phyloP scores from a whole-genome alignment of 2,888 invertebrate genomes.

The Sepioteuthis lessoniana region DNA sequence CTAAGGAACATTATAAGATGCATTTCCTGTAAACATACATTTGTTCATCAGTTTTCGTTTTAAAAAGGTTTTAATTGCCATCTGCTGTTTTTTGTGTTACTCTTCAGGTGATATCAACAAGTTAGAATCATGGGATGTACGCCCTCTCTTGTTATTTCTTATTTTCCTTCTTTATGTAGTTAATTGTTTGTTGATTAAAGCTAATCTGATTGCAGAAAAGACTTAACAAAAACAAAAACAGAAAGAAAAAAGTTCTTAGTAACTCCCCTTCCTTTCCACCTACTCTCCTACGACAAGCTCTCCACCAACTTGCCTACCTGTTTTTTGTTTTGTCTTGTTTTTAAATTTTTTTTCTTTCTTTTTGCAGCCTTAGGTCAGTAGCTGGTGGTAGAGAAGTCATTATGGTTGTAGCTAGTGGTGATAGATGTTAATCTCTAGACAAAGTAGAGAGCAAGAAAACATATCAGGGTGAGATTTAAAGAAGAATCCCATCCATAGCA shows the following conservation, averaged over 20 bases:
- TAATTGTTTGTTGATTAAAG: slow-evolving; percentile 23
- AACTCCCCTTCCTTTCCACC: background rate
- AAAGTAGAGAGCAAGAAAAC: background rate
- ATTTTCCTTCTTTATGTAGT: background rate
- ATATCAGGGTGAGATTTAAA: background rate
- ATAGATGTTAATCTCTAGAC: background rate
- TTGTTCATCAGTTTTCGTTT: background rate
- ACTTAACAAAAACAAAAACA: background rate
- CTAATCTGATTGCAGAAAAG: slow-evolving; percentile 33
- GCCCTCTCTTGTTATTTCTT: background rate
- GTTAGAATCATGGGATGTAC: slow-evolving; percentile 9
- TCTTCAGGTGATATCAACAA: slow-evolving; percentile 10
- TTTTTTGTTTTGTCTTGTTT: too few relatives aligned
- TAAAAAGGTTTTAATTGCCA: background rate
- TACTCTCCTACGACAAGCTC: background rate
- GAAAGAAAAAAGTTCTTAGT: background rate
- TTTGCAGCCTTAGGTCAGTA: background rate
- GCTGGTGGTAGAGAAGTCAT: background rate
- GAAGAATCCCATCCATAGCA: background rate
- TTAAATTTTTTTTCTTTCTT: background rate
- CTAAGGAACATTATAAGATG: background rate
- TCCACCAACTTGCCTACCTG: background rate
- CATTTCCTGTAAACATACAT: background rate
- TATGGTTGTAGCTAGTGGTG: background rate
- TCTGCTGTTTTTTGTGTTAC: slow-evolving; percentile 33